Base-by-base conservation (phyloP, 2,113 vertebrate genomes). In the Brachyhypopomus occidentalis region DNA sequence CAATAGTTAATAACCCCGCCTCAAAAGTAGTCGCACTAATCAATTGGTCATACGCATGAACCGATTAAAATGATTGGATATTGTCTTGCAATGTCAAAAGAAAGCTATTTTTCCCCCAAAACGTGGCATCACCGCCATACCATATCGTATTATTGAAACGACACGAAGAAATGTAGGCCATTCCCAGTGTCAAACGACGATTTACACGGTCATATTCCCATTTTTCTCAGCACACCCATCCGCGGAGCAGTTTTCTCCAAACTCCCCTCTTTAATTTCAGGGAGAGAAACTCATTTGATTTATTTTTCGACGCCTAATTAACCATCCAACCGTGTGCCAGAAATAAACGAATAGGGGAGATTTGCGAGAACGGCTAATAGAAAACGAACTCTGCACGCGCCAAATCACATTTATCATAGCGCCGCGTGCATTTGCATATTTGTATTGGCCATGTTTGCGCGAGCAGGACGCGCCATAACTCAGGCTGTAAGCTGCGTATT, bases 361-460 rank as follows among this genome's bases (percentile, higher is more conserved):
- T 67, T 60, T 52, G 9, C 45, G 45, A 14, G 45, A 14, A 3
- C 7, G 2, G 45, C 45, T 52, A 75, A 75, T 58, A n/a, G 36
- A 71, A 83, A 72, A 85, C 5, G 17, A 72, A 56, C n/a, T 59
- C n/a, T 76, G 41, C 5, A 14, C 45, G 45, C 22, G 58, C 36
- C 62, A 64, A 75, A 70, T 55, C 36, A 56, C 74, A 74, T 83
- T 78, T 60, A 77, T 77, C 73, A 83, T 60, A 34, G 9, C 22
- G 38, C 45, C 58, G 20, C 22, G 27, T 73, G 41, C 9, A 86
- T 86, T 78, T 83, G 67, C 78, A 85, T 80, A 69, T 85, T 83
- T 70, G 67, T 80, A 77, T 69, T 69, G 77, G 52, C 41, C n/a
- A 20, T 62, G 60, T 85, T 59, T 72, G 80, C 60, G 38, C 45